Conservation (phyloP, 2,113 vertebrate species). For the Brachionichthys hirsutus region DNA sequence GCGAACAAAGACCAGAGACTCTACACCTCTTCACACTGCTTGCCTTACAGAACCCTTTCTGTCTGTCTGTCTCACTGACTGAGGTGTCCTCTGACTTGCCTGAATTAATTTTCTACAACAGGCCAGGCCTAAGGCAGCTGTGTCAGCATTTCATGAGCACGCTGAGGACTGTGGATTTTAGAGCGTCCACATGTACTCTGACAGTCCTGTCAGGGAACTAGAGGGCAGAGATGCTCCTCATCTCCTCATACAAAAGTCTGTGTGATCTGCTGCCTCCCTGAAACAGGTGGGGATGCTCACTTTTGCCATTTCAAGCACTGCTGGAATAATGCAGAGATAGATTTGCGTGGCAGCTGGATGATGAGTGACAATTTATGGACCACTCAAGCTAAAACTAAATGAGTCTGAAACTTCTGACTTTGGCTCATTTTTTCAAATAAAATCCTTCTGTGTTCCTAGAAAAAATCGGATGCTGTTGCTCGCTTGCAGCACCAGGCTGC, state of each 20-base stretch:
- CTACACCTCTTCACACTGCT: slow-evolving; percentile 39
- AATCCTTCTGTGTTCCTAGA: slow-evolving; percentile 34
- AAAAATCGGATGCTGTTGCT: slow-evolving; percentile 17
- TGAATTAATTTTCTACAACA: slow-evolving; percentile 75
- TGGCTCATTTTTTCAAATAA: background rate
- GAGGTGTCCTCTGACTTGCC: slow-evolving; percentile 74
- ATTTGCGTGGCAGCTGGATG: slow-evolving; percentile 8
- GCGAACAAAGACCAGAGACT: slow-evolving; percentile 69
- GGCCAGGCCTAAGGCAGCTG: slow-evolving; percentile 73
- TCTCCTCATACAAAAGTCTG: slow-evolving; percentile 47
- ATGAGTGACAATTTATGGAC: slow-evolving; percentile 4
- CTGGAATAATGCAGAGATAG: slow-evolving; percentile 30
- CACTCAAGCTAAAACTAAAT: slow-evolving; percentile 16
- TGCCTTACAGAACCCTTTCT: slow-evolving; percentile 60
- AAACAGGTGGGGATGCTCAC: slow-evolving; percentile 38
- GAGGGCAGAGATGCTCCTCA: slow-evolving; percentile 54
- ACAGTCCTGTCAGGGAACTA: slow-evolving; percentile 62
- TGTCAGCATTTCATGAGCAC: slow-evolving; percentile 71
- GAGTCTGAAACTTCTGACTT: background rate
- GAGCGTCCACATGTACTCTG: slow-evolving; percentile 45
- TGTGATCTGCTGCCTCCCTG: slow-evolving; percentile 59
- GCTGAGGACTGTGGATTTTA: slow-evolving; percentile 62
- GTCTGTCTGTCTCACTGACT: slow-evolving; percentile 68
- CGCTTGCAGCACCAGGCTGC: slow-evolving; percentile 37
- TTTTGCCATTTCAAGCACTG: slow-evolving; percentile 28